Base-by-base conservation (phyloP, 2,888 invertebrate species). In the Nephrotoma appendiculata region DNA sequence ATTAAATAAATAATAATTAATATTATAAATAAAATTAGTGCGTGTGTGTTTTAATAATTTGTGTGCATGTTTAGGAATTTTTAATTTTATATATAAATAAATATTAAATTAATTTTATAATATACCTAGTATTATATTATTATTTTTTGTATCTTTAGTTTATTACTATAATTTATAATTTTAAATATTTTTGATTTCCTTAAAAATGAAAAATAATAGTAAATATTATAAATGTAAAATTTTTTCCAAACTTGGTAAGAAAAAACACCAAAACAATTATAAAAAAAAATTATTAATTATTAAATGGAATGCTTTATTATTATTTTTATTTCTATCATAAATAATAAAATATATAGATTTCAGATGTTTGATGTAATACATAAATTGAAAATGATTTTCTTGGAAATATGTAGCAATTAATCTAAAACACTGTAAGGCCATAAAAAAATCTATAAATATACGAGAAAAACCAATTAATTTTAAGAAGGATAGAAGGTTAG, bases 201-300 rank as follows among this genome's bases (percentile, higher is more conserved):
- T 84, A n/a, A 5, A 12, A 41, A 83, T 6, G 19, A 85, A 19
- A 43, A 42, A 45, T 15, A 44, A 19, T 19, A 43, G 45, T 42
- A 41, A 85, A 85, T 44, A 43, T 85, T 85, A 85, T 44, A 19
- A 85, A 85, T 87, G 87, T 88, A 86, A 85, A 88, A 87, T 87
- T 86, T 86, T 52, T 52, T 52, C 52, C 86, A 87, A 87, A 88
- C 88, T 87, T 86, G 86, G 88, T 88, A 88, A 88, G 88, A 87
- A 87, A 84, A 87, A 88, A 88, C 88, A 88, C 88, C 88, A 88
- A 88, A 44, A 87, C 83, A 87, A 87, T 44, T 71, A 86, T 48
- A 86, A 83, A 87, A 52, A n/a, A 41, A 52, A 48, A 87, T 84
- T 52, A 85, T 86, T 86, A 86, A 86, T 84, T 12, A 15, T 42